These are phyloP conservation scores for Poecile montanus DNA, from an alignment of 2,797 vertebrate genomes.

Conservation along the genomic window DNA sequence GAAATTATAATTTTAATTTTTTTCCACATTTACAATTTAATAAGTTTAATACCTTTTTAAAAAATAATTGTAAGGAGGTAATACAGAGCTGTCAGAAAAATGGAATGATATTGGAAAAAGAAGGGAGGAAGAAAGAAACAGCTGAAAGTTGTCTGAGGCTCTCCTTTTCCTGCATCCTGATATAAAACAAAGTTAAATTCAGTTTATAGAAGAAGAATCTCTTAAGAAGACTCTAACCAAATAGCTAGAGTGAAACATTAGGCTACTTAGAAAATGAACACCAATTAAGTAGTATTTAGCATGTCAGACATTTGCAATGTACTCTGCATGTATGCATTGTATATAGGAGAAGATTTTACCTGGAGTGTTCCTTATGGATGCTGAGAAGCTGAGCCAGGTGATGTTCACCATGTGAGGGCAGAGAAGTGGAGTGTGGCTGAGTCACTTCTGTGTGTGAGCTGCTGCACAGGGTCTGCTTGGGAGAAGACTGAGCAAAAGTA, in stretches of 20 bases:
- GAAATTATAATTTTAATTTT: background rate
- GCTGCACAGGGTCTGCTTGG: background rate
- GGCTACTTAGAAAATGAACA: background rate
- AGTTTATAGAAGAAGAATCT: background rate
- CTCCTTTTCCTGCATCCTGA: background rate
- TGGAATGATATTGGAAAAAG: background rate
- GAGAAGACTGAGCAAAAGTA: background rate
- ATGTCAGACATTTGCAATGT: background rate
- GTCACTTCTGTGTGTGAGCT: background rate
- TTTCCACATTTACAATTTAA: background rate
- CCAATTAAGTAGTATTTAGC: background rate
- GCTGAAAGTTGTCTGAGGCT: background rate
- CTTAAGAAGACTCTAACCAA: background rate
- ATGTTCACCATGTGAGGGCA: background rate
- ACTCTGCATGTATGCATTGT: background rate
- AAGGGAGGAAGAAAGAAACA: background rate
- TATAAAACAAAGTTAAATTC: background rate
- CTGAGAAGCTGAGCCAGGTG: background rate
- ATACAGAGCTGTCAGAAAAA: background rate
- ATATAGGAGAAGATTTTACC: background rate
- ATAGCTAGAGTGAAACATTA: background rate
- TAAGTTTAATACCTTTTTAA: background rate
- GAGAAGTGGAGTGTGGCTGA: background rate
- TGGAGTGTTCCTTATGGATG: background rate
- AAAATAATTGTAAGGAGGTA: rapidly evolving